phyloP scores from a whole-genome alignment of 2,797 vertebrate genomes.

The Anniella stebbinsi region DNA sequence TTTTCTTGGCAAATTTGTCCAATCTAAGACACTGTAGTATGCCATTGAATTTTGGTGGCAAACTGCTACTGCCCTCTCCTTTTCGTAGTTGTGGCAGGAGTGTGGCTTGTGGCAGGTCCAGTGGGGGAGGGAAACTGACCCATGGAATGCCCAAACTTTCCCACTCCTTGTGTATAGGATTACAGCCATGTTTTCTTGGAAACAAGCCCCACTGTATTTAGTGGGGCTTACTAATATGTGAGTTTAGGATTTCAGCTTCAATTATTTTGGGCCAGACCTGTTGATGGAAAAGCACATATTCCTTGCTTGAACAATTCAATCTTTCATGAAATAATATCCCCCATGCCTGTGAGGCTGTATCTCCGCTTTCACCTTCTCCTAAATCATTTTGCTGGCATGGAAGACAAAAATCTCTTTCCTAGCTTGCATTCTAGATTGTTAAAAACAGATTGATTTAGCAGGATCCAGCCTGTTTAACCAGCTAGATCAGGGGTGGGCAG shows the following conservation, averaged over 20 bases:
- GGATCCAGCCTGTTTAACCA: neutral
- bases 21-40: too few relatives aligned
- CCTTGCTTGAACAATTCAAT: neutral
- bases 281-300: neutral
- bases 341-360: neutral
- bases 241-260: neutral
- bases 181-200: neutral
- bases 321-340: neutral
- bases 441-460: neutral
- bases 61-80: too few relatives aligned
- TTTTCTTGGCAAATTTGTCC: too few relatives aligned
- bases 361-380: neutral
- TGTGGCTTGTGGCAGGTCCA: too few relatives aligned
- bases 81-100: too few relatives aligned
- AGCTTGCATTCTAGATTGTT: neutral
- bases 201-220: neutral
- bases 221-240: neutral
- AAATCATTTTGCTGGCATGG: neutral
- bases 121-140: too few relatives aligned
- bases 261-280: neutral
- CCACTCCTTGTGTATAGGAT: too few relatives aligned
- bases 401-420: neutral
- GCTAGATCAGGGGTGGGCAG: neutral
- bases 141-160: too few relatives aligned
- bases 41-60: too few relatives aligned